Percentiles rank a stretch among this genome's conserved stretches.
phyloP scores from a whole-genome alignment of 2,888 invertebrate species.

The Priapulus caudatus region DNA sequence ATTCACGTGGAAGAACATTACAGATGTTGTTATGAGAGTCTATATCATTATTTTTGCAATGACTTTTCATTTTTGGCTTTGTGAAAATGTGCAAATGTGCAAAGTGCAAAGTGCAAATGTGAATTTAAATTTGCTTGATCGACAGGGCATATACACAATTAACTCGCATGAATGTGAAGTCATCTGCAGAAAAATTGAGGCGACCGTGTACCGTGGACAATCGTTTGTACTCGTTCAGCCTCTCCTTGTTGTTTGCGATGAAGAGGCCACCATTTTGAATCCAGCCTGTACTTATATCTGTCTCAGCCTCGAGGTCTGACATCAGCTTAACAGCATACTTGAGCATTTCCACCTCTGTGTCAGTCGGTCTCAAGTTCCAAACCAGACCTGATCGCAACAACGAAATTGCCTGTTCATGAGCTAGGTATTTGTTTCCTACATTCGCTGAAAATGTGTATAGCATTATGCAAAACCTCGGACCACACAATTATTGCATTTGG shows the following conservation, averaged over 20 bases:
- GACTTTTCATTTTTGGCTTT: no score
- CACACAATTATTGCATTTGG: no score
- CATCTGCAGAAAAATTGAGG: no score
- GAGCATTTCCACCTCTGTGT: conserved; percentile 67
- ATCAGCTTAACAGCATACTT: conserved; percentile 57
- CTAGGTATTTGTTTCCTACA: no score
- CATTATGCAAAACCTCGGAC: no score
- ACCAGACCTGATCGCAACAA: conserved; percentile 50
- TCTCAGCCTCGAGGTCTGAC: conserved; percentile 56
- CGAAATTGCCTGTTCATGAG: no score
- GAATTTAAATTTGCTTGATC: no score
- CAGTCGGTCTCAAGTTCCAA: conserved; percentile 71
- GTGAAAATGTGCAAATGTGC: no score
- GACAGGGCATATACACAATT: no score
- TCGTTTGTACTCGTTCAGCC: conserved; percentile 70
- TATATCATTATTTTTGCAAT: not conserved
- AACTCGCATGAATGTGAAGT: no score
- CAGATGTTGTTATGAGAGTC: not conserved
- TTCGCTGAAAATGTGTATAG: no score
- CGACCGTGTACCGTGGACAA: conserved; percentile 56
- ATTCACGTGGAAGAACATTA: not conserved
- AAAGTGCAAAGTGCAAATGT: no score
- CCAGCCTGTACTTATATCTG: conserved; percentile 70
- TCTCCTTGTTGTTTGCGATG: conserved; percentile 60
- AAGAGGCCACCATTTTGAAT: conserved; percentile 79